These are phyloP conservation scores for Dicyrtoma fusca DNA, from an alignment of 2,888 invertebrate genomes.

Conservation along the genomic window DNA sequence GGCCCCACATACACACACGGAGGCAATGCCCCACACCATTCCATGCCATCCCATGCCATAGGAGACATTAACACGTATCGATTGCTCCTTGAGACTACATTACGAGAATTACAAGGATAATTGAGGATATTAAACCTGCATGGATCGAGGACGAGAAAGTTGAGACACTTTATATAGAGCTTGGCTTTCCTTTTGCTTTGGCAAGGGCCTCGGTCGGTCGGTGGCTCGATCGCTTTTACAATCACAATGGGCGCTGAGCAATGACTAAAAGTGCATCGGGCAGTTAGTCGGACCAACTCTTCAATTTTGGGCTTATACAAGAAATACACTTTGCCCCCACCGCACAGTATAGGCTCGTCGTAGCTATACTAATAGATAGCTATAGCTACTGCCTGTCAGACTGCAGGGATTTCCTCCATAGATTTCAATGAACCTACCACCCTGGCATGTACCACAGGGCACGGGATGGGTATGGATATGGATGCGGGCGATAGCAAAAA, in stretches of 20 bases:
- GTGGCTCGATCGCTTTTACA: too few relatives aligned
- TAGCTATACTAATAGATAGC: not conserved
- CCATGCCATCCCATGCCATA: too few relatives aligned
- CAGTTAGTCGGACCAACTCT: slow-evolving; percentile 5
- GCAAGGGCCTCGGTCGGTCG: too few relatives aligned
- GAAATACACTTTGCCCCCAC: not conserved
- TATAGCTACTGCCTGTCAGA: not conserved
- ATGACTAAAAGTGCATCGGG: slow-evolving; percentile 18
- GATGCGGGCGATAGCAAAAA: too few relatives aligned
- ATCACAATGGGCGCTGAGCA: slow-evolving; percentile 11
- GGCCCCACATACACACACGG: too few relatives aligned
- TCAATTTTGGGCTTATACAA: slow-evolving; percentile 8
- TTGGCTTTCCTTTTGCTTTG: too few relatives aligned
- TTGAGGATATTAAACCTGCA: slow-evolving; percentile 39
- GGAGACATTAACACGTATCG: slow-evolving; percentile 15
- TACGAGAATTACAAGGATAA: slow-evolving; percentile 39
- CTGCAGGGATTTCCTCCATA: too few relatives aligned
- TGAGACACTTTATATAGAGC: not conserved
- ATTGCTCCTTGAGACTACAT: slow-evolving; percentile 21
- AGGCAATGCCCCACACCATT: too few relatives aligned
- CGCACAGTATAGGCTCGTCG: not conserved
- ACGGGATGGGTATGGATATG: too few relatives aligned
- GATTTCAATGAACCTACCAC: too few relatives aligned
- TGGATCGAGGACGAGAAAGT: slow-evolving; percentile 1
- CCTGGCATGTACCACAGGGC: too few relatives aligned